These are phyloP conservation scores for Irena cyanogastra DNA, from an alignment of 2,113 vertebrate genomes.

Conservation along the genomic window DNA sequence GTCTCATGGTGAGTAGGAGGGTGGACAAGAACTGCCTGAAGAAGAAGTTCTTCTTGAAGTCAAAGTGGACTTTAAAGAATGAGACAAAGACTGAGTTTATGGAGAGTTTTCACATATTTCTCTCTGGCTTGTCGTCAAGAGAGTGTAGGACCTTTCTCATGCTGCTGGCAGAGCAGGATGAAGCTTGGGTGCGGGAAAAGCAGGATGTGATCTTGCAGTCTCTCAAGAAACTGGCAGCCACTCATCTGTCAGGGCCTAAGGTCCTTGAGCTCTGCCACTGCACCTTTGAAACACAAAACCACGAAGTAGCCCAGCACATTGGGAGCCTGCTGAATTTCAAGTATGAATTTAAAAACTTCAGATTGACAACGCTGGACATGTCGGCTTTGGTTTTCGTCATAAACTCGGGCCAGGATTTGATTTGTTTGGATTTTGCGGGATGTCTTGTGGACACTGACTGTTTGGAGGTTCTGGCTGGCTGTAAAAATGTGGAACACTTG, in stretches of 20 bases:
- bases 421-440: conserved; percentile 80
- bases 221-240: conserved; percentile 69
- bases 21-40: conserved; percentile 68
- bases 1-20: conserved; percentile 77
- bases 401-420: conserved; percentile 48
- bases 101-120: conserved; percentile 80
- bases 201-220: conserved; percentile 71
- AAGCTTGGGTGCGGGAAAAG: conserved; percentile 66
- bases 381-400: conserved; percentile 78
- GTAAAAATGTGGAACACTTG: conserved; percentile 75
- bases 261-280: conserved; percentile 84
- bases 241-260: conserved; percentile 83
- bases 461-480: conserved; percentile 76
- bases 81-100: conserved; percentile 74
- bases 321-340: conserved; percentile 60
- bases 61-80: conserved; percentile 79
- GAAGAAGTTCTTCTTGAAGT: conserved; percentile 80
- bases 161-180: conserved; percentile 47
- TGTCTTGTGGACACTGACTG: conserved; percentile 81
- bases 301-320: conserved; percentile 58
- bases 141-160: conserved; percentile 71
- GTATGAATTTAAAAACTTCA: conserved; percentile 83
- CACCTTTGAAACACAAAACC: conserved; percentile 80
- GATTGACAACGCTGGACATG: conserved; percentile 76
- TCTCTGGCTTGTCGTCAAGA: conserved; percentile 81